A percentile compares a stretch with the other conserved stretches of the same genome.
Evolutionary conservation across 2,888 invertebrate species (phyloP).

Genomic region (Eucera pruinosa): DNA sequence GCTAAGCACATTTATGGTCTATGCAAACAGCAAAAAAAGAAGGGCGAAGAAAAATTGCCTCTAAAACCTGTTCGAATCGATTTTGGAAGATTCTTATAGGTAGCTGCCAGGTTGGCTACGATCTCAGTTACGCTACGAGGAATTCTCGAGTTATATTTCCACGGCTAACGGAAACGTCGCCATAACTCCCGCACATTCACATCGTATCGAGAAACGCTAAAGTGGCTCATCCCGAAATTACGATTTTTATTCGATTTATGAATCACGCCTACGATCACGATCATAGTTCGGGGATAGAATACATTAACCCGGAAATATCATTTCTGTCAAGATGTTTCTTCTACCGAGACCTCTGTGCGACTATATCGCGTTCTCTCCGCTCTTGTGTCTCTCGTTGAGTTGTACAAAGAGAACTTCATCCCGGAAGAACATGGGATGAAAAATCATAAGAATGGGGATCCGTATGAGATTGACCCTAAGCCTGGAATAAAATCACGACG

Average conservation of each 20-base stretch:
- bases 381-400: too few relatives aligned
- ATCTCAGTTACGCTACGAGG: constrained; percentile 11
- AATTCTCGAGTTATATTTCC: constrained; percentile 10
- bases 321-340: neutral
- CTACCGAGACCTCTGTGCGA: neutral
- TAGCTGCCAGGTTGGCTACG: constrained; percentile 20
- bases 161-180: neutral
- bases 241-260: constrained; percentile 28
- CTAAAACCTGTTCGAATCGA: neutral
- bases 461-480: constrained; percentile 59
- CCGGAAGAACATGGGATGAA: constrained; percentile 24
- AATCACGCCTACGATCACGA: constrained; percentile 16
- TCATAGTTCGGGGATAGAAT: constrained; percentile 27
- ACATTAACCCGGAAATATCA: neutral
- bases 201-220: constrained; percentile 27
- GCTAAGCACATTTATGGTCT: too few relatives aligned
- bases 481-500: constrained; percentile 55
- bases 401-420: constrained; percentile 37
- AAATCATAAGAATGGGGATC: constrained; percentile 39
- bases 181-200: constrained; percentile 5
- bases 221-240: constrained; percentile 4
- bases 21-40: too few relatives aligned
- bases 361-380: too few relatives aligned
- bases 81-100: neutral
- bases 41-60: neutral